Evolutionary conservation across 2,797 vertebrate genomes (phyloP).

Genomic region (Sphenopsis melanotis): DNA sequence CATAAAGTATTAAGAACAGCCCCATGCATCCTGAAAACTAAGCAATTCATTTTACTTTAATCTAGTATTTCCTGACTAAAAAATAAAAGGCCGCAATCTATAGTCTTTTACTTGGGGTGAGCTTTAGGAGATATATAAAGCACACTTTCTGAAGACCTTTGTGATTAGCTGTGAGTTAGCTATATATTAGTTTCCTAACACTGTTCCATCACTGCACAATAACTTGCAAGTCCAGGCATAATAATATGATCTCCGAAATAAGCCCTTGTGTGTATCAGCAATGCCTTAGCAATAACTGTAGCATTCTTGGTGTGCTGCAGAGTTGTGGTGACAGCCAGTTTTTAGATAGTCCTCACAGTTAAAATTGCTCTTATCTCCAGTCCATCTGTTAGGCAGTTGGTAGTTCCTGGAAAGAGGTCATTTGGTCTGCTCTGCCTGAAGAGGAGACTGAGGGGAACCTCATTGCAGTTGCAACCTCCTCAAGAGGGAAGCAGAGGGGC

Average conservation of each 20-base stretch:
- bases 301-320: not conserved
- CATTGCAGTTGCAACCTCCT: not conserved
- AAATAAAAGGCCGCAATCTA: not conserved
- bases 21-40: not conserved
- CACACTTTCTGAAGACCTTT: not conserved
- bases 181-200: not conserved
- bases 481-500: not conserved
- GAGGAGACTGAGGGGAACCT: not conserved
- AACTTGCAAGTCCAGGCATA: not conserved
- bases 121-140: not conserved
- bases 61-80: not conserved
- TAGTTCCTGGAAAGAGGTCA: not conserved
- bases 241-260: not conserved
- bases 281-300: not conserved
- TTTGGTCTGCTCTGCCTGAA: not conserved
- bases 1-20: not conserved
- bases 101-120: not conserved
- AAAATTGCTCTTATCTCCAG: not conserved
- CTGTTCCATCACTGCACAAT: not conserved
- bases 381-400: not conserved
- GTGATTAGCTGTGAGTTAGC: not conserved
- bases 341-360: not conserved
- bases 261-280: not conserved
- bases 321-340: not conserved
- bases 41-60: not conserved